These are phyloP conservation scores for mouse (Mus musculus) DNA, from an alignment of 2,113 vertebrate species.

Conservation along the genomic window DNA sequence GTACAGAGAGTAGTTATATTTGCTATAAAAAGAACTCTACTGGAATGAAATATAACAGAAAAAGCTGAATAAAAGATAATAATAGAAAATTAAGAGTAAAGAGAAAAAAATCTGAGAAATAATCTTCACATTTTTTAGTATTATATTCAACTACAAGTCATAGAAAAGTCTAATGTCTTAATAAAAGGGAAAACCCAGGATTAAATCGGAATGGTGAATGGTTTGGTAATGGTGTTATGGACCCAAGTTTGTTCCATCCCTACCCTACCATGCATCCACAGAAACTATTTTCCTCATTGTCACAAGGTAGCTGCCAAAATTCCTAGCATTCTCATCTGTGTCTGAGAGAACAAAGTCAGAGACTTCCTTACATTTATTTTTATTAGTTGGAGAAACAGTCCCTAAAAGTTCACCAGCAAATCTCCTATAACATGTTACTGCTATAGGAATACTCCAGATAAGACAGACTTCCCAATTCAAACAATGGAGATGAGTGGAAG, in stretches of 20 bases:
- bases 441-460: not conserved
- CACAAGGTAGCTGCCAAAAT: not conserved
- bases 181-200: not conserved
- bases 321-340: not conserved
- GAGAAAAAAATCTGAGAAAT: not conserved
- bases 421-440: not conserved
- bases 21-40: constrained; percentile 55
- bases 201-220: not conserved
- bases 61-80: constrained; percentile 58
- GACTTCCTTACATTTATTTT: not conserved
- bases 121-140: constrained; percentile 18
- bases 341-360: not conserved
- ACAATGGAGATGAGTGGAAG: not conserved
- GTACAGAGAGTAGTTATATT: constrained; percentile 46
- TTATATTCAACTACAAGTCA: not conserved
- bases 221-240: not conserved
- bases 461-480: not conserved
- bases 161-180: not conserved
- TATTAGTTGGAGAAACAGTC: not conserved
- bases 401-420: not conserved
- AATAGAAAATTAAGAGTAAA: constrained; percentile 57
- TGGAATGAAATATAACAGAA: constrained; percentile 46
- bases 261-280: not conserved
- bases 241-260: not conserved
- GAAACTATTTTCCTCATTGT: not conserved